Evolutionary conservation across 1,140 invertebrate genomes (phyloP).

Genomic region (Phthorimaea operculella): DNA sequence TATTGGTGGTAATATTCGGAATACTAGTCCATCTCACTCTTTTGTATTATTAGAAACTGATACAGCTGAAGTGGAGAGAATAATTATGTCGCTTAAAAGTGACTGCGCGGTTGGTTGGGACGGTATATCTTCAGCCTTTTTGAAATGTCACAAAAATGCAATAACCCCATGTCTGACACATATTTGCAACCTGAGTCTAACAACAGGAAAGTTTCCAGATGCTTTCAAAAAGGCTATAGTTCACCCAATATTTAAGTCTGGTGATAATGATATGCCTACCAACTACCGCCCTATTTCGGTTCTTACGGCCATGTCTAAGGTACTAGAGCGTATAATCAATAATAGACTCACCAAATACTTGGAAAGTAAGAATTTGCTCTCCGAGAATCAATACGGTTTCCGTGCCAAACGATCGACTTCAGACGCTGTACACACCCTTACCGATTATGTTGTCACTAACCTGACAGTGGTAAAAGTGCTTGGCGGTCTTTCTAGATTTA

Average conservation of each 20-base stretch:
- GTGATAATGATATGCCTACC: not conserved
- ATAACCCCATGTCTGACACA: conserved; percentile 4
- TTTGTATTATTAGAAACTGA: not conserved
- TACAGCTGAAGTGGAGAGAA: not conserved
- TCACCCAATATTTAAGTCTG: conserved; percentile 8
- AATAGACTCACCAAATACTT: conserved; percentile 7
- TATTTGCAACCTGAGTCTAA: conserved; percentile 5
- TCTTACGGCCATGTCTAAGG: conserved; percentile 5
- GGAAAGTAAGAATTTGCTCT: conserved; percentile 4
- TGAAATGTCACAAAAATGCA: not conserved
- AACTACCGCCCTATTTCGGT: conserved; percentile 11
- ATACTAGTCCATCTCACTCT: not conserved
- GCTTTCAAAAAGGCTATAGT: conserved; percentile 7
- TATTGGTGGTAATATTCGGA: not conserved
- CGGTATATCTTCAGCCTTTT: not conserved
- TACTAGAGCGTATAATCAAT: conserved; percentile 12
- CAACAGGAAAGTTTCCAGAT: not conserved
- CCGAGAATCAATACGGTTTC: conserved; percentile 13
- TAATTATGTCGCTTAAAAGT: conserved; percentile 1
- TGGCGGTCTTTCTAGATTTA: conserved; percentile 9
- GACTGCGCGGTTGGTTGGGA: conserved; percentile 4
- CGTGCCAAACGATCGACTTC: not conserved
- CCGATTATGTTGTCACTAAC: conserved; percentile 1
- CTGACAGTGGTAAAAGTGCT: conserved; percentile 4
- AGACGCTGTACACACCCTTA: conserved; percentile 7